phyloP scores from a whole-genome alignment of 2,113 vertebrate genomes.

The Macheiramphus alcinus region DNA sequence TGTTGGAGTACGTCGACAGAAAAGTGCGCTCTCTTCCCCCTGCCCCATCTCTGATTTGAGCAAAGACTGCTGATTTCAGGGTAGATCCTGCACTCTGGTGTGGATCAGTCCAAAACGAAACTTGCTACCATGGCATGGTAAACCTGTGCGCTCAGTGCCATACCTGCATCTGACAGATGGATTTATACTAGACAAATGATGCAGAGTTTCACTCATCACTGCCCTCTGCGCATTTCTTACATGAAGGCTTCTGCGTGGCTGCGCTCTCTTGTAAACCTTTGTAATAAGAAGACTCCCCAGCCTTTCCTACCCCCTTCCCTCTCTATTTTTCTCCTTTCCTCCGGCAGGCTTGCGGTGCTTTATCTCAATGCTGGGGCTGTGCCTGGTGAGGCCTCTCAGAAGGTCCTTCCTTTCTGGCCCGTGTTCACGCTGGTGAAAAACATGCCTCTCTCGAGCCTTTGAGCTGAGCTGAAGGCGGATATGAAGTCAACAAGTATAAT shows the following conservation, averaged over 20 bases:
- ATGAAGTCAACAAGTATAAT: conserved; percentile 71
- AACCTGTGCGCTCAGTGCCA: not conserved
- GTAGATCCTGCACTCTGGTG: not conserved
- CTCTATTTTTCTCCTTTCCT: not conserved
- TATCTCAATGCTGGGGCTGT: conserved; percentile 52
- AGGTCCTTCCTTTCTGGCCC: conserved; percentile 68
- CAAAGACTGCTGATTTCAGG: not conserved
- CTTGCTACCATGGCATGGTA: accelerated
- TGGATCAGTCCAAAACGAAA: not conserved
- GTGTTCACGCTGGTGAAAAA: not conserved
- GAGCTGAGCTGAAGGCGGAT: conserved; percentile 43
- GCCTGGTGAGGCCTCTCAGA: conserved; percentile 56
- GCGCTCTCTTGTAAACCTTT: not conserved
- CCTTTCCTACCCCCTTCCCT: not conserved
- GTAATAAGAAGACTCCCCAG: not conserved
- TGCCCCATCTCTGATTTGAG: not conserved
- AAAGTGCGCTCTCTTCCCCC: not conserved
- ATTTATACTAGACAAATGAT: not conserved
- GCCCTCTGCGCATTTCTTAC: not conserved
- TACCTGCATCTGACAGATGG: not conserved
- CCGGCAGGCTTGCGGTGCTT: not conserved
- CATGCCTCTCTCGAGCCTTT: conserved; percentile 31
- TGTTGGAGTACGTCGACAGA: not conserved
- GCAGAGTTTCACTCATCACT: not conserved
- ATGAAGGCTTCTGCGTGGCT: not conserved